Base-by-base conservation (phyloP, 2,113 vertebrate genomes). In the Siphamia tubifer region DNA sequence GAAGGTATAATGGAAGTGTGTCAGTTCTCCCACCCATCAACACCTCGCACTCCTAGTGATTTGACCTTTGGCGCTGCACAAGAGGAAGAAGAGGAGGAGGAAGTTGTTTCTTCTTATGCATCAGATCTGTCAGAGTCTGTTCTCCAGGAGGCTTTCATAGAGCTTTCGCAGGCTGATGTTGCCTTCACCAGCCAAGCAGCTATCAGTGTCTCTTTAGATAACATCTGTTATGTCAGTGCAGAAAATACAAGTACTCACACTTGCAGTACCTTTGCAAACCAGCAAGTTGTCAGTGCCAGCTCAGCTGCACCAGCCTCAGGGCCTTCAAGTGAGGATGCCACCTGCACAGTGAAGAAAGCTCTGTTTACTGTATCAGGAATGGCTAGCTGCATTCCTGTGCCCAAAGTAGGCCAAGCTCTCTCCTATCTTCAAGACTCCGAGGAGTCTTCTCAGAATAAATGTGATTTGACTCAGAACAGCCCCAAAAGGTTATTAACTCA, bases 1-100 rank as follows among this genome's bases (percentile, higher is more conserved):
- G 98, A 99, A 87, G 96, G 97, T 17, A 95, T 98, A 20, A 99
- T 99, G 98, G 98, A 99, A 84, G 98, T 99, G 0, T 99, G 96
- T 71, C 98, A 99, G 81, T 98, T 99, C 86, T 98, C 97, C 0
- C 94, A 94, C 81, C 95, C 96, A 4, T 93, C 94, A 0, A 95
- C 95, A 10, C 95, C 95, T 44, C 83, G 90, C 7, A 91, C 90
- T 55, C 74, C 87, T 5, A 90, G 83, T 7, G 90, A 92, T n/a
- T 88, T 87, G 68, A 85, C 91, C 1, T 96, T 96, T 87, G 89
- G 63, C 35, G 67, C 53, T 0, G 42, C 55, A 17, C 35, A 48
- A 24, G 66, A 92, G 17, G 94, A 92, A 42, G 94, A 94, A 68
- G 91, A 94, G 17, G 94, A 93, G 30, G 94, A 96, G 71, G 94